Percentiles rank a stretch among this genome's conserved stretches.
phyloP scores from a whole-genome alignment of 2,888 invertebrate species.

The Acleris laterana region DNA sequence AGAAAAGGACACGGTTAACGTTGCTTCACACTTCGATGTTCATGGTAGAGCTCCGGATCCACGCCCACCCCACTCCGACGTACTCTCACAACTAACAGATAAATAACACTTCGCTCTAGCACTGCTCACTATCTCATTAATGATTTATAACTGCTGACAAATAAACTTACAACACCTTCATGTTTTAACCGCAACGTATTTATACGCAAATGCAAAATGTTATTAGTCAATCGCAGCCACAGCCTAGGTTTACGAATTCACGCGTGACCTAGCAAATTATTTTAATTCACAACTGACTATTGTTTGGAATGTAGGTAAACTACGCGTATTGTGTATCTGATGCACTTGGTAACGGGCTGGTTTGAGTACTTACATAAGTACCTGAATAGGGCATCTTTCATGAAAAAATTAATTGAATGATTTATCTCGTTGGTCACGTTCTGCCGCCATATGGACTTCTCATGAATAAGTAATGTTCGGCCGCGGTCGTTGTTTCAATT shows the following conservation, averaged over 20 bases:
- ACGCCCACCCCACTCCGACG: constrained; percentile 13
- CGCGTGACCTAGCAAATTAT: constrained; percentile 14
- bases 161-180: constrained; percentile 15
- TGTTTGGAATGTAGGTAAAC: constrained; percentile 20
- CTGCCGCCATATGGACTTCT: constrained; percentile 79
- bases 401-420: constrained; percentile 81
- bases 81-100: constrained; percentile 22
- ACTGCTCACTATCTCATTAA: constrained; percentile 15
- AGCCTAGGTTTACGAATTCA: constrained; percentile 19
- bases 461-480: constrained; percentile 82
- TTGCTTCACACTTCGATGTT: too few species aligned
- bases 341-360: constrained; percentile 10
- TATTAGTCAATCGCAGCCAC: constrained; percentile 31
- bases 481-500: constrained; percentile 83
- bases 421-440: constrained; percentile 81
- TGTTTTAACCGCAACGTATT: constrained; percentile 28
- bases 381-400: constrained; percentile 55
- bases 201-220: constrained; percentile 22
- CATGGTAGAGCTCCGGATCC: not conserved
- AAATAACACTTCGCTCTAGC: constrained; percentile 18
- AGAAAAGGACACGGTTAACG: too few species aligned
- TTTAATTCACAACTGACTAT: constrained; percentile 13
- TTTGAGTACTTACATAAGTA: constrained; percentile 23
- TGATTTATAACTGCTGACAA: constrained; percentile 12
- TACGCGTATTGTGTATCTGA: constrained; percentile 4